phyloP scores from a whole-genome alignment of 2,888 invertebrate genomes.

The Cheilosia impressa region DNA sequence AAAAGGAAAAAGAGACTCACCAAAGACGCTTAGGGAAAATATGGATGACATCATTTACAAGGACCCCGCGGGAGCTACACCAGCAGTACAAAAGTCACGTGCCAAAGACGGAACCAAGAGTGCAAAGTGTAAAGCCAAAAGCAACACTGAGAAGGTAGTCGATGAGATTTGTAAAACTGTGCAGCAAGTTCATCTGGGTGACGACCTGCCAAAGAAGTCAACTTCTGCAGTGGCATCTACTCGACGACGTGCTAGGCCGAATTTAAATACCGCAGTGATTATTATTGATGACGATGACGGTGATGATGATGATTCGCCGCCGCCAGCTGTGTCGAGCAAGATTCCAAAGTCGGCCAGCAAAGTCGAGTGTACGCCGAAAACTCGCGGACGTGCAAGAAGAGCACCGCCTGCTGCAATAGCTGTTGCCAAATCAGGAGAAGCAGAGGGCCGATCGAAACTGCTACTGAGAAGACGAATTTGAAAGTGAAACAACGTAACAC shows the following conservation, averaged over 20 bases:
- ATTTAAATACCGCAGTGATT: slow-evolving; percentile 58
- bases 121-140: not conserved
- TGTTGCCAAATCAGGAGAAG: slow-evolving; percentile 32
- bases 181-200: slow-evolving; percentile 42
- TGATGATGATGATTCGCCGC: slow-evolving; percentile 57
- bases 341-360: slow-evolving; percentile 53
- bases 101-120: slow-evolving; percentile 9
- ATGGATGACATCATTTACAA: slow-evolving; percentile 62
- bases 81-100: slow-evolving; percentile 8
- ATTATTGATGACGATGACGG: slow-evolving; percentile 51
- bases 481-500: not conserved
- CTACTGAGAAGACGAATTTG: slow-evolving; percentile 60
- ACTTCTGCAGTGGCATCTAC: not conserved
- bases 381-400: slow-evolving; percentile 40
- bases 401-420: slow-evolving; percentile 24
- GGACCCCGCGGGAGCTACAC: not conserved
- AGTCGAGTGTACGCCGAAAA: slow-evolving; percentile 47
- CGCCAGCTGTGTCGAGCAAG: slow-evolving; percentile 10
- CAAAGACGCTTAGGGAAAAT: slow-evolving; percentile 40
- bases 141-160: not conserved
- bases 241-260: slow-evolving; percentile 23
- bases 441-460: slow-evolving; percentile 26
- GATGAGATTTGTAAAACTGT: slow-evolving; percentile 52
- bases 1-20: slow-evolving; percentile 40
- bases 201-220: slow-evolving; percentile 11